Evolutionary conservation across 2,797 vertebrate species (phyloP), one percentile per base, ranked within the genome.

Genomic region (Artibeus jamaicensis): DNA sequence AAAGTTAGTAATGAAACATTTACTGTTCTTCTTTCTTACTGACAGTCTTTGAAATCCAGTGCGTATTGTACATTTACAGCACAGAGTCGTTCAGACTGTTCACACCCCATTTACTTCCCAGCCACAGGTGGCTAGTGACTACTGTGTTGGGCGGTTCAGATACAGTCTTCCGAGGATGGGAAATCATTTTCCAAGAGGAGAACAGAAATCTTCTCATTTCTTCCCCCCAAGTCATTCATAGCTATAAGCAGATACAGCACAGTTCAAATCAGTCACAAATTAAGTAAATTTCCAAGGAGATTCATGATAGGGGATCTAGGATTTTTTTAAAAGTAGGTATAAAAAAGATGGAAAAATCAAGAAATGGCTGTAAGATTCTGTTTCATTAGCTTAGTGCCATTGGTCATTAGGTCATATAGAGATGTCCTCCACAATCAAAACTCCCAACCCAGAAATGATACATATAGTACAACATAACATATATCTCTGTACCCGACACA

Each of bases 271-370:
- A 84, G 73, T 73, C 9, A 89, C n/a, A 67, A 95, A 90, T 18
- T 76, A 78, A 96, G 57, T 91, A 97, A 86, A 96, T 87, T 92
- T 96, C 88, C 93, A 96, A 95, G n/a, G 29, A 90, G 34, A 57
- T 6, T 57, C 48, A 82, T 74, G 9, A 78, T 16, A 89, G 68
- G 42, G 42, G 26, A 62, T 37, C 12, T 73, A 14, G 2, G 24
- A 55, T 42, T 39, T 62, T 59, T 59, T 57, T 9, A 14, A 91
- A 74, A 74, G 8, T 1, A 95, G 32, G 88, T 12, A 24, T 37
- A 5, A n/a, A 88, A 37, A 71, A 71, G 46, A 50, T 50, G 9
- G 29, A 86, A 95, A 85, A 85, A 70, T 73, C 3, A 67, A 73
- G 50, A 76, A 79, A 92, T 26, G 29, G 4, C n/a, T 92, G 0